A percentile compares a stretch with the other conserved stretches of the same genome.
phyloP scores from a whole-genome alignment of 2,113 vertebrate species.

The Alces alces region DNA sequence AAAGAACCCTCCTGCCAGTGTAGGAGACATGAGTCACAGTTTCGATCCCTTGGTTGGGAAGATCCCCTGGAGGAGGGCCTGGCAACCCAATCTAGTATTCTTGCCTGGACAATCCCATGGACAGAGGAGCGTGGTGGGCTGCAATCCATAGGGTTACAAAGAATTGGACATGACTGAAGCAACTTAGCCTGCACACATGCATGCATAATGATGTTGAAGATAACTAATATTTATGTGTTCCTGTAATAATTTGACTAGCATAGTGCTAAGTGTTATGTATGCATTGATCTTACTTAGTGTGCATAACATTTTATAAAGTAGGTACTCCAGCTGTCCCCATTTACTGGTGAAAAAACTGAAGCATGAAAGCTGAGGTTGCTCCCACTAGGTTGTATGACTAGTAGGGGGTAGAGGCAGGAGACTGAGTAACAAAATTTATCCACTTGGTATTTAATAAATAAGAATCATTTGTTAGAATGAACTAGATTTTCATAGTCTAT shows the following conservation, averaged over 20 bases:
- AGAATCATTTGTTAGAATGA: not conserved
- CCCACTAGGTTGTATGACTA: not conserved
- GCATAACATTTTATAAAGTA: not conserved
- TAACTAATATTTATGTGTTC: not conserved
- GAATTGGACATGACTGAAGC: not conserved
- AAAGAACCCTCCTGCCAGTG: not conserved
- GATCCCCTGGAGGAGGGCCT: not conserved
- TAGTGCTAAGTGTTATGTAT: not conserved
- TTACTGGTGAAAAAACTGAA: slow-evolving; percentile 18
- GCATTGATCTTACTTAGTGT: not conserved
- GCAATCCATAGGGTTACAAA: not conserved
- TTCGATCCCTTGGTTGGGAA: not conserved
- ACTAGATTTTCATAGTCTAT: not conserved
- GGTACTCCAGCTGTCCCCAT: not conserved
- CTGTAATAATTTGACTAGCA: not conserved
- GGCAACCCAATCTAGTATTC: not conserved
- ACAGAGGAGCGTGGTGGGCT: not conserved
- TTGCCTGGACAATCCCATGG: not conserved
- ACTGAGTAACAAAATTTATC: not conserved
- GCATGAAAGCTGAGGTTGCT: not conserved
- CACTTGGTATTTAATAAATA: not conserved
- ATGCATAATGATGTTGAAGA: not conserved
- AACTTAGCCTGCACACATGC: not conserved
- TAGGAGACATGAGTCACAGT: not conserved
- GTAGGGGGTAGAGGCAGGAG: not conserved